Evolutionary conservation across 2,113 vertebrate species (phyloP).

Genomic region (Cyanistes caeruleus): DNA sequence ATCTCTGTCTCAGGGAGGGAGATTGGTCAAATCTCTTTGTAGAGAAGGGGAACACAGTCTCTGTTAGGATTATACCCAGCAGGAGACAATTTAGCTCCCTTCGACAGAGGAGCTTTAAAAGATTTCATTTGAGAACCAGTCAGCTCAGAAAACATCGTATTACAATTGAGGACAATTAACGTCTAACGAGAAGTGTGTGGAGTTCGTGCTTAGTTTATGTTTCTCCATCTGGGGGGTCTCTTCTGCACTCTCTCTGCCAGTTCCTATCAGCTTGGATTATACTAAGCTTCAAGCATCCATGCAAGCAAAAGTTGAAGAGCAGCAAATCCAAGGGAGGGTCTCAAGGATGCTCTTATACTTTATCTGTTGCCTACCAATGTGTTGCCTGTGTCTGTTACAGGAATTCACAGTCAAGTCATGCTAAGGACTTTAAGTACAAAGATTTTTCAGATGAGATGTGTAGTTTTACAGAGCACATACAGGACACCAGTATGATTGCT

Average conservation of each 20-base stretch:
- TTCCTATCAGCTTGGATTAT: conserved; percentile 30
- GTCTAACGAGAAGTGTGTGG: neutral
- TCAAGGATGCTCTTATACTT: neutral
- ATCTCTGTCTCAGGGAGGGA: neutral
- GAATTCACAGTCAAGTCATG: neutral
- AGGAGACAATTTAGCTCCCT: conserved; percentile 31
- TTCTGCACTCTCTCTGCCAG: conserved; percentile 2
- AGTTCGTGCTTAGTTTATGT: neutral
- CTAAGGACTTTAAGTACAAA: neutral
- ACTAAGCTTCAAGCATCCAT: neutral
- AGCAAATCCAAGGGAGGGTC: neutral
- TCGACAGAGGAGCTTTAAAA: neutral
- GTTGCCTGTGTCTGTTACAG: neutral
- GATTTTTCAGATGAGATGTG: neutral
- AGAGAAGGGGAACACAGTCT: neutral
- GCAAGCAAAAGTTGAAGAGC: neutral
- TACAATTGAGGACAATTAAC: conserved; percentile 29
- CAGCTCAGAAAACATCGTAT: neutral
- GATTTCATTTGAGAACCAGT: neutral
- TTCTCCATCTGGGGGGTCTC: neutral
- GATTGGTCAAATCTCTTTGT: conserved; percentile 10
- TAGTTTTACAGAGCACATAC: neutral
- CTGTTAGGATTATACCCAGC: conserved; percentile 15
- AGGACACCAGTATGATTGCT: neutral
- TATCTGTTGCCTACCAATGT: neutral